phyloP scores from a whole-genome alignment of 1,140 invertebrate genomes.

The Mactra quadrangularis region DNA sequence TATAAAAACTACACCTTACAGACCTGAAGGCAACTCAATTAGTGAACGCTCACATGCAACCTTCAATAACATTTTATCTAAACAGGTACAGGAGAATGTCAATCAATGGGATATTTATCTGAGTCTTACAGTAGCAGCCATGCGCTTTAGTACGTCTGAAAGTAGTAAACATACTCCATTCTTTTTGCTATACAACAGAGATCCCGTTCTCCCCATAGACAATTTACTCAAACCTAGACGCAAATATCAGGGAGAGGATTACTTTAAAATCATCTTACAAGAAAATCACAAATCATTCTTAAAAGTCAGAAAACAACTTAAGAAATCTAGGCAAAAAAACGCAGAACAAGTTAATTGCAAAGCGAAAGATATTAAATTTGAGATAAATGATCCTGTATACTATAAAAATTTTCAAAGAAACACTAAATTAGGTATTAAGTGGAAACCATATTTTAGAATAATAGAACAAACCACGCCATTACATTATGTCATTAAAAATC shows the following conservation, averaged over 20 bases:
- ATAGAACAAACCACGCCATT: conserved; percentile 36
- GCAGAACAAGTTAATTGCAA: conserved; percentile 37
- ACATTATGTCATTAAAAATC: conserved; percentile 48
- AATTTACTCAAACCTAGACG: conserved; percentile 43
- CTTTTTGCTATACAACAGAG: conserved; percentile 53
- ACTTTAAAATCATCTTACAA: conserved; percentile 6
- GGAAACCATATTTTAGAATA: conserved; percentile 44
- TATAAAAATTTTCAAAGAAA: conserved; percentile 46
- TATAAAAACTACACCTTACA: conserved; percentile 42
- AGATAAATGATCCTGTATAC: conserved; percentile 49
- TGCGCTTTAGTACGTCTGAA: conserved; percentile 51
- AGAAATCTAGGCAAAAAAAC: conserved; percentile 32
- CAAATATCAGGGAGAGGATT: neutral
- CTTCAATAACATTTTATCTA: conserved; percentile 25
- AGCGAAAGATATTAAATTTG: conserved; percentile 2
- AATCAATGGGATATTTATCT: conserved; percentile 60
- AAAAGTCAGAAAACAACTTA: conserved; percentile 29
- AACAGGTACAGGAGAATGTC: conserved; percentile 28
- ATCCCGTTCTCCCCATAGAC: conserved; percentile 42
- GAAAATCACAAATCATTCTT: conserved; percentile 52
- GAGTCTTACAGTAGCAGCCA: conserved; percentile 51
- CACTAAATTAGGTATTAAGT: conserved; percentile 37
- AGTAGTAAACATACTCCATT: conserved; percentile 22
- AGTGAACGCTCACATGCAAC: conserved; percentile 43
- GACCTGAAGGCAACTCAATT: conserved; percentile 12